These are phyloP conservation scores for Oxycera nigricornis DNA, from an alignment of 2,888 invertebrate genomes.

Conservation along the genomic window DNA sequence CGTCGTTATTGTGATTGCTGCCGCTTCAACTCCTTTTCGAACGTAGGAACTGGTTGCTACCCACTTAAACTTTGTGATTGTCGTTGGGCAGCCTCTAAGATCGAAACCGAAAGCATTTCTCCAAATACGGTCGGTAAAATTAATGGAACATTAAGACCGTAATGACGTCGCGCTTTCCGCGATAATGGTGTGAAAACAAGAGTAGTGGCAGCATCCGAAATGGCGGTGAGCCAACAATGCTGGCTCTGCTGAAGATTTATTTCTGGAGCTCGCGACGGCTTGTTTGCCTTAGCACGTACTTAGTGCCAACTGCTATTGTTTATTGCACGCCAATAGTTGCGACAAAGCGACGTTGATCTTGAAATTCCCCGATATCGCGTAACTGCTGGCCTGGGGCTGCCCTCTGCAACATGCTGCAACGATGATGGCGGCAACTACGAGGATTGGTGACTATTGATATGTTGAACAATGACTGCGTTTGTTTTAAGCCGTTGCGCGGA, in stretches of 20 bases:
- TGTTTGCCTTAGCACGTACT: not conserved
- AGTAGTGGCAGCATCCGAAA: not conserved
- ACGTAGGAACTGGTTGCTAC: no score
- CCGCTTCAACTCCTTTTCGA: no score
- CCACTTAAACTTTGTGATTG: not conserved
- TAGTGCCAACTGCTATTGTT: slow-evolving; percentile 8
- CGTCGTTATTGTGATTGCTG: no score
- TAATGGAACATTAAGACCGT: not conserved
- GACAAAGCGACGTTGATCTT: slow-evolving; percentile 20
- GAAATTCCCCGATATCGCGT: slow-evolving; percentile 10
- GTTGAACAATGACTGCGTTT: not conserved
- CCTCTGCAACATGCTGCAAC: not conserved
- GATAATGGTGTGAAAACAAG: slow-evolving; percentile 17
- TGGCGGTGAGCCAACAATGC: not conserved
- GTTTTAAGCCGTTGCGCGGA: not conserved
- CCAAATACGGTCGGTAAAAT: slow-evolving; percentile 8
- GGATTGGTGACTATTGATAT: not conserved
- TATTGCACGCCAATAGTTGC: slow-evolving; percentile 10
- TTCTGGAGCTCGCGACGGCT: not conserved
- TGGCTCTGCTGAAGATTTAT: not conserved
- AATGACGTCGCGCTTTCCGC: not conserved
- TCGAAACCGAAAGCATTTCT: slow-evolving; percentile 32
- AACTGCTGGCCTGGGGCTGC: slow-evolving; percentile 5
- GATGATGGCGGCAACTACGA: not conserved
- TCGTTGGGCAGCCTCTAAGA: not conserved